These are phyloP conservation scores for Phrynosoma blainvillii DNA, from an alignment of 2,113 vertebrate species.

Conservation along the genomic window DNA sequence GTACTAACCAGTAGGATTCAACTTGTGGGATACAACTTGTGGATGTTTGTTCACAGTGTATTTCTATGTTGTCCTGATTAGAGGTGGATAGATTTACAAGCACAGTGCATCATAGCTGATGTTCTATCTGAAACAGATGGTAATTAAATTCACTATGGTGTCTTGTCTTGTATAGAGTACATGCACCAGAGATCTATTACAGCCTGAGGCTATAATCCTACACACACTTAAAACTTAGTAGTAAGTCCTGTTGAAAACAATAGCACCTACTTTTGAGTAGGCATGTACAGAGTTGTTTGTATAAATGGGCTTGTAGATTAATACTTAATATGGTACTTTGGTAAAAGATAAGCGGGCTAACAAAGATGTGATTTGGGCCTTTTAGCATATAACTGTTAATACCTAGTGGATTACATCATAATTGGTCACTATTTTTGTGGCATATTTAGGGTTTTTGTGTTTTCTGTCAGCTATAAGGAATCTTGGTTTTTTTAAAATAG, in stretches of 20 bases:
- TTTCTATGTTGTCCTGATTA: background rate
- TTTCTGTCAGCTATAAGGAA: background rate
- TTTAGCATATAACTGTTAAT: background rate
- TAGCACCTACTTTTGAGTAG: background rate
- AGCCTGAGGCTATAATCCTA: background rate
- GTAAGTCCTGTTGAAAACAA: background rate
- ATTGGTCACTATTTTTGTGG: background rate
- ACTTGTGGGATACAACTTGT: background rate
- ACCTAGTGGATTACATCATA: background rate
- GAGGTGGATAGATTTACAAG: background rate
- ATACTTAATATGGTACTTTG: background rate
- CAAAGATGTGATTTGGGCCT: fast-evolving
- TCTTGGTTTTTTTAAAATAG: background rate
- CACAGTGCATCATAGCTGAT: background rate
- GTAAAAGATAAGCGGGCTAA: background rate
- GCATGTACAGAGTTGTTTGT: background rate
- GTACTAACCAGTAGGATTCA: too few species aligned
- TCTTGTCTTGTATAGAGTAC: background rate
- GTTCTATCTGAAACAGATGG: background rate
- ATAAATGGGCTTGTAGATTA: too few species aligned
- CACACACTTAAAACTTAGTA: background rate
- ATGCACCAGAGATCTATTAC: background rate
- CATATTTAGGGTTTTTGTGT: too few species aligned
- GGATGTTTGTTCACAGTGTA: background rate
- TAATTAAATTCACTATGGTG: background rate